These are phyloP conservation scores for Mormyrus iriodes DNA, from an alignment of 2,113 vertebrate genomes.

Conservation along the genomic window DNA sequence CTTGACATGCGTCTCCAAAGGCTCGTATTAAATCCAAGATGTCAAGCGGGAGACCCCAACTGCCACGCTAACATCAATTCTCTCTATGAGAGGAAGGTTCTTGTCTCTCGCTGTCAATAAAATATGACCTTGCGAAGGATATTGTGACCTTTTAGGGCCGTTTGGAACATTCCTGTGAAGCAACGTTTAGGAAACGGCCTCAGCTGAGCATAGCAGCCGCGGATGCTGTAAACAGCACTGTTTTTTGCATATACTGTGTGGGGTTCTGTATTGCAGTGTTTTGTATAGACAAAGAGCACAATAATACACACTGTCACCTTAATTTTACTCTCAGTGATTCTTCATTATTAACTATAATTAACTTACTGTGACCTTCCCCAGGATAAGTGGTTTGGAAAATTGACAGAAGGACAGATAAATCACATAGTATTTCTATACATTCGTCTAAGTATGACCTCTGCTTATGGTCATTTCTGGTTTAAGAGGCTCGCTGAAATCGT, in stretches of 20 bases:
- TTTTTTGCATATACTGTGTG: background rate
- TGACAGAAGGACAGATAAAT: background rate
- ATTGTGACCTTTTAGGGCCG: constrained; percentile 27
- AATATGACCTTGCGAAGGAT: constrained; percentile 30
- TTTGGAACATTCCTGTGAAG: constrained; percentile 17
- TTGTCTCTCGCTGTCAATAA: constrained; percentile 31
- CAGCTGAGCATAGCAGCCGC: background rate
- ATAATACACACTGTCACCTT: background rate
- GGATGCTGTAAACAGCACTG: background rate
- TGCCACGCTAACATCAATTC: constrained; percentile 33
- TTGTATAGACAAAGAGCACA: background rate
- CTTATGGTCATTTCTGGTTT: background rate
- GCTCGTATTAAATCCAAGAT: constrained; percentile 31
- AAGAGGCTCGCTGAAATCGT: background rate
- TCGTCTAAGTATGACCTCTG: background rate
- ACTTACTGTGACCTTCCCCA: constrained; percentile 7
- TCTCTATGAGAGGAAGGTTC: constrained; percentile 24
- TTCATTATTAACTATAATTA: constrained; percentile 6
- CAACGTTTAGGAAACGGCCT: background rate
- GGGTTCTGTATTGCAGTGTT: background rate
- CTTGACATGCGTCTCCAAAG: constrained; percentile 33
- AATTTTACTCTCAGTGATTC: background rate
- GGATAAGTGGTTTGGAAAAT: background rate
- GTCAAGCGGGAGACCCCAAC: constrained; percentile 27
- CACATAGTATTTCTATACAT: background rate